Conservation (phyloP, 2,797 vertebrate species). For the Champsocephalus gunnari region DNA sequence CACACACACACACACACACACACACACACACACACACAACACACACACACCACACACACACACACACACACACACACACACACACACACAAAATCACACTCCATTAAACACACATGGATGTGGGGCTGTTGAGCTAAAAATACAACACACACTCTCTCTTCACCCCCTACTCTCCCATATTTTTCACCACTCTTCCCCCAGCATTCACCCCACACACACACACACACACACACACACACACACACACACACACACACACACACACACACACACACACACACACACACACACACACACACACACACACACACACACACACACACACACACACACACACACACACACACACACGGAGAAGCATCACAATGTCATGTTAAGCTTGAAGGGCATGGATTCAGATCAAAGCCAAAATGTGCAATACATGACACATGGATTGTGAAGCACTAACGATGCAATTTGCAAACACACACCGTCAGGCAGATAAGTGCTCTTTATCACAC, state of each 20-base stretch:
- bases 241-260: neutral
- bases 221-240: neutral
- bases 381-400: constrained; percentile 67
- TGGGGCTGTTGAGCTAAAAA: constrained; percentile 83
- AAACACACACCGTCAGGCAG: constrained; percentile 15
- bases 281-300: constrained; percentile 4
- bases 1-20: constrained; percentile 66
- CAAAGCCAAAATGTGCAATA: constrained; percentile 68
- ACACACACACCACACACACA: too few species aligned
- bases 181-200: constrained; percentile 51
- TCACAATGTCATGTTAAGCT: constrained; percentile 72
- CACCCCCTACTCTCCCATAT: constrained; percentile 37
- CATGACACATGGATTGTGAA: constrained; percentile 59
- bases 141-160: constrained; percentile 64
- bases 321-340: neutral
- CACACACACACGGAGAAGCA: constrained; percentile 24
- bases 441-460: constrained; percentile 35
- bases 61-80: constrained; percentile 16
- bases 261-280: neutral
- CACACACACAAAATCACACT: constrained; percentile 43
- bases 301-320: neutral
- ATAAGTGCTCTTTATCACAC: neutral
- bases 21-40: constrained; percentile 32
- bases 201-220: constrained; percentile 31
- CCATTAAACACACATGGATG: constrained; percentile 79